Conservation (phyloP, 2,888 invertebrate genomes). For the Drosophila niveifrons region DNA sequence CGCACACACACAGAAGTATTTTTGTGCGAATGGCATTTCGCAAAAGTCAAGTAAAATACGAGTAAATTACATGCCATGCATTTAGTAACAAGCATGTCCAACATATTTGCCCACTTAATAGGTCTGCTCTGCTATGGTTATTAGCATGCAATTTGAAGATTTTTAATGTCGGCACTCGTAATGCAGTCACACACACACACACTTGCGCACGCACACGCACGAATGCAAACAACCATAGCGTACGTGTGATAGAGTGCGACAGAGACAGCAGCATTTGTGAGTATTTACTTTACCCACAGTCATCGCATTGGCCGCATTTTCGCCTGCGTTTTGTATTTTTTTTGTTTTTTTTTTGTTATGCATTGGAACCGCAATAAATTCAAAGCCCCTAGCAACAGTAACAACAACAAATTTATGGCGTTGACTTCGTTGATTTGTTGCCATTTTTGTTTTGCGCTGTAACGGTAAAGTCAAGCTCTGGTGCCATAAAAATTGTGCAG, state of each 20-base stretch:
- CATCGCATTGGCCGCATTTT: conserved; percentile 50
- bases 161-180: conserved; percentile 69
- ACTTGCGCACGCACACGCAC: conserved; percentile 6
- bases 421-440: conserved; percentile 58
- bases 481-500: conserved; percentile 61
- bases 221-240: conserved; percentile 19
- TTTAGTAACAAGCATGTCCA: conserved; percentile 77
- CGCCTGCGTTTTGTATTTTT: conserved; percentile 15
- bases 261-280: background rate
- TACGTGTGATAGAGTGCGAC: conserved; percentile 18
- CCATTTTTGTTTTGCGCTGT: conserved; percentile 37
- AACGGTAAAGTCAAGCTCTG: conserved; percentile 67
- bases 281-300: conserved; percentile 23
- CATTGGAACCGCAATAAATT: conserved; percentile 64
- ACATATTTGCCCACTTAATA: conserved; percentile 76
- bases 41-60: conserved; percentile 67
- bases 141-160: conserved; percentile 77
- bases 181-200: conserved; percentile 50
- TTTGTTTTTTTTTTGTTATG: conserved; percentile 24
- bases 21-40: conserved; percentile 57
- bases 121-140: conserved; percentile 62
- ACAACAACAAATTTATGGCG: conserved; percentile 63
- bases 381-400: conserved; percentile 43
- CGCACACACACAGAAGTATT: background rate
- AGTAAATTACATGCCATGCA: conserved; percentile 75